These are phyloP conservation scores for Dynastes hyllus DNA, from an alignment of 2,888 invertebrate genomes.

Conservation along the genomic window DNA sequence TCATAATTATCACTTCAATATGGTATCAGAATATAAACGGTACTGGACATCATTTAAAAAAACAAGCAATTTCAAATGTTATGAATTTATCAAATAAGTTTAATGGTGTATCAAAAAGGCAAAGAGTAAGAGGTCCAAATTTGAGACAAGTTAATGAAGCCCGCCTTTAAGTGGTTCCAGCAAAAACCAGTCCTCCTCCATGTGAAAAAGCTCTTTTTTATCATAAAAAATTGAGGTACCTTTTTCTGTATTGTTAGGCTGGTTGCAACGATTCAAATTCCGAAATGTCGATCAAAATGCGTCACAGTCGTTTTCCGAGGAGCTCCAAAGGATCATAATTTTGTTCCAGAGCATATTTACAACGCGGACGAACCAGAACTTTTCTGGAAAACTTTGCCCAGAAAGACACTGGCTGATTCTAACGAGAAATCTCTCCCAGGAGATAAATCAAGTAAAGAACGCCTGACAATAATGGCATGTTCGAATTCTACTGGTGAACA, in stretches of 20 bases:
- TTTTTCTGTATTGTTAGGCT: too few species aligned
- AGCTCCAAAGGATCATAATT: too few species aligned
- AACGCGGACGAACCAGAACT: not conserved
- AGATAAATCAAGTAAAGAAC: not conserved
- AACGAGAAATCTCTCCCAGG: not conserved
- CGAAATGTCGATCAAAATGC: too few species aligned
- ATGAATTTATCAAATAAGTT: not conserved
- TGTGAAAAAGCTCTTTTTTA: too few species aligned
- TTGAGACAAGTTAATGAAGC: not conserved
- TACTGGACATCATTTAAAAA: too few species aligned
- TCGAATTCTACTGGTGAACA: conserved; percentile 1
- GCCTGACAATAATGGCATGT: not conserved
- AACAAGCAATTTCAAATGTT: not conserved
- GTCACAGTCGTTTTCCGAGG: too few species aligned
- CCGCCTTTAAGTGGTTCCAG: not conserved
- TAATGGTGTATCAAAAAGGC: conserved; percentile 3
- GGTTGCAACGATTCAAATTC: not conserved
- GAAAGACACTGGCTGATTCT: not conserved
- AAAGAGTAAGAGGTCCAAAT: conserved; percentile 11
- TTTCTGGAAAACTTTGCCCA: not conserved
- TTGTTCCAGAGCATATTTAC: not conserved
- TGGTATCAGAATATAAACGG: too few species aligned
- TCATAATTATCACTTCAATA: too few species aligned
- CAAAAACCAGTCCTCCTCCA: too few species aligned
- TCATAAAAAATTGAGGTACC: too few species aligned